Percentiles rank a stretch among this genome's conserved stretches.
phyloP scores from a whole-genome alignment of 2,113 vertebrate species.

The Urocitellus parryii region DNA sequence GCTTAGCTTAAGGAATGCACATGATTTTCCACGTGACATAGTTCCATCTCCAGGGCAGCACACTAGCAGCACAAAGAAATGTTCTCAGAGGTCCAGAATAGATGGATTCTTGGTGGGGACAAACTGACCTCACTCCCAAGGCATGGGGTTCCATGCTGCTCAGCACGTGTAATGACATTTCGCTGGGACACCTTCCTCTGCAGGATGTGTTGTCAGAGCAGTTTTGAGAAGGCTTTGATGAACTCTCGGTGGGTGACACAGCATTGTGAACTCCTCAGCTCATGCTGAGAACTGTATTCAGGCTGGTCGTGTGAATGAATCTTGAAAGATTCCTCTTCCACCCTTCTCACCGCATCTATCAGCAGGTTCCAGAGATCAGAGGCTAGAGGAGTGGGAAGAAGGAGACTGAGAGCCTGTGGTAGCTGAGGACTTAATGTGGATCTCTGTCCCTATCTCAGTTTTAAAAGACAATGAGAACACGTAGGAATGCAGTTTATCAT shows the following conservation, averaged over 20 bases:
- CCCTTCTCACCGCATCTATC: not conserved
- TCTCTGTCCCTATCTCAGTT: not conserved
- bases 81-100: not conserved
- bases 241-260: not conserved
- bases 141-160: not conserved
- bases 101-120: not conserved
- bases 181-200: not conserved
- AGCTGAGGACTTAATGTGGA: not conserved
- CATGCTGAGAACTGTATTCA: not conserved
- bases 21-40: not conserved
- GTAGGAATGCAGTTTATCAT: not conserved
- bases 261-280: not conserved
- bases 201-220: not conserved
- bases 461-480: not conserved
- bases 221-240: not conserved
- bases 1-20: conserved; percentile 17
- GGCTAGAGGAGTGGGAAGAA: not conserved
- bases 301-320: not conserved
- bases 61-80: not conserved
- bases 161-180: not conserved
- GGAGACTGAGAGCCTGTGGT: not conserved
- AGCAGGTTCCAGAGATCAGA: not conserved
- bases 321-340: conserved; percentile 7
- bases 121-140: conserved; percentile 17
- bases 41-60: not conserved